Base-by-base conservation (phyloP, 2,797 vertebrate species). In the Xenentodon cancila region DNA sequence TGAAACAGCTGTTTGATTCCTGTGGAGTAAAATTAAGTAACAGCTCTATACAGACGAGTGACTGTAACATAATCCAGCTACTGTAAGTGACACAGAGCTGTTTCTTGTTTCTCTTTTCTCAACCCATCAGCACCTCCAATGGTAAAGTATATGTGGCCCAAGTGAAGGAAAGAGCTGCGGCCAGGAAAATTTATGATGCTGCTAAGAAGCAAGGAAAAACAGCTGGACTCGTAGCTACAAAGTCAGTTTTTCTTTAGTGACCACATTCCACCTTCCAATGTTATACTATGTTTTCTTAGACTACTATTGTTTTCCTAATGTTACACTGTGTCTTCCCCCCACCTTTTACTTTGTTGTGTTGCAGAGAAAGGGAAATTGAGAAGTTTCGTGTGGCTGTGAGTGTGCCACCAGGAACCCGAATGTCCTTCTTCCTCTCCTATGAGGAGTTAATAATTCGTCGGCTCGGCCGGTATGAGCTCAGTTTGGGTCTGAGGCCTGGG, bases 171-270 rank as follows among this genome's bases (percentile, higher is more conserved):
- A 93, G 94, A 80, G 87, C 92, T 7, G 90, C 92, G 20, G 95
- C 94, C 79, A 94, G 94, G 90, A 95, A 94, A 91, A 94, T 96
- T 19, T 96, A 95, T 25, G 93, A 96, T 7, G 88, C 91, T 17
- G 94, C 94, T 30, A 93, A 94, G 85, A 92, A 91, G 68, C 93
- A 93, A 67, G 94, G 95, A 53, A 93, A 94, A 86, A 94, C 92
- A 19, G 93, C 94, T 11, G 95, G 94, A 74, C 93, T 95, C 15
- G 88, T 96, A 13, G 92, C 93, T 11, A 94, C 95, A 66, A 95
- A 94, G 94, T 96, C 56, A 91, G 92, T 92, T 20, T 16, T 1
- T 9, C 25, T 72, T 50, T n/a, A 30, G 22, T 30, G 15, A 22
- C 19, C 20, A 25, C 18, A 30, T 0, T 13, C 12, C 2, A 13